phyloP scores from a whole-genome alignment of 2,888 invertebrate species.

The Meiosimyza decipiens region DNA sequence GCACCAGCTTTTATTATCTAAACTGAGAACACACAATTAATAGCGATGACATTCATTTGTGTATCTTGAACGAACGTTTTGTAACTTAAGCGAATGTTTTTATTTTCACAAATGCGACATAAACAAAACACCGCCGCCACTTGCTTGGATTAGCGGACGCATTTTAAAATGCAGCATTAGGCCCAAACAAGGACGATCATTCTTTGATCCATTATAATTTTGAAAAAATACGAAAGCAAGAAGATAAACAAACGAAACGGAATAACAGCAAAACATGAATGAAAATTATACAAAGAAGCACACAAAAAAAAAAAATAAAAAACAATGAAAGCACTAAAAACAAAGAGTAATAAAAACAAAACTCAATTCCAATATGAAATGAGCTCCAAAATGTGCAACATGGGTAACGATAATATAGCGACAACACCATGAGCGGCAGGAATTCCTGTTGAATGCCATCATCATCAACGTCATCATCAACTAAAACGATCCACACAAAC shows the following conservation, averaged over 20 bases:
- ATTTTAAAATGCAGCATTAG: slow-evolving; percentile 9
- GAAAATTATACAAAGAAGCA: background rate
- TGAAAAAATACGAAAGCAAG: too few relatives aligned
- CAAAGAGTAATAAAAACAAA: background rate
- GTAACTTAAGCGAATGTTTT: background rate
- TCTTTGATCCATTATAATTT: background rate
- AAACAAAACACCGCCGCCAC: background rate
- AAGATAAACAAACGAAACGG: background rate
- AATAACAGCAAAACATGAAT: slow-evolving; percentile 2
- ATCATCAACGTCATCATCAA: slow-evolving; percentile 5
- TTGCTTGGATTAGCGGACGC: background rate
- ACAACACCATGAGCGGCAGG: background rate
- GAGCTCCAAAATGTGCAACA: slow-evolving; percentile 3
- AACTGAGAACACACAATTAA: too few relatives aligned
- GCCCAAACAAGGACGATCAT: slow-evolving; percentile 19
- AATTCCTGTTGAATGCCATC: slow-evolving; percentile 22
- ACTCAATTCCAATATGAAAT: slow-evolving; percentile 19
- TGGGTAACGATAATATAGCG: too few relatives aligned
- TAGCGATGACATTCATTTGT: too few relatives aligned
- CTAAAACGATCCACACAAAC: background rate
- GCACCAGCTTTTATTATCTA: too few relatives aligned
- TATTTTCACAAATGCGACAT: background rate
- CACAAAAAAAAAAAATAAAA: background rate
- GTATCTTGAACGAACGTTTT: too few relatives aligned
- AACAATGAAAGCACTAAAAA: background rate